These are phyloP conservation scores for Sphecodes monilicornis DNA, from an alignment of 2,888 invertebrate species.

Conservation along the genomic window DNA sequence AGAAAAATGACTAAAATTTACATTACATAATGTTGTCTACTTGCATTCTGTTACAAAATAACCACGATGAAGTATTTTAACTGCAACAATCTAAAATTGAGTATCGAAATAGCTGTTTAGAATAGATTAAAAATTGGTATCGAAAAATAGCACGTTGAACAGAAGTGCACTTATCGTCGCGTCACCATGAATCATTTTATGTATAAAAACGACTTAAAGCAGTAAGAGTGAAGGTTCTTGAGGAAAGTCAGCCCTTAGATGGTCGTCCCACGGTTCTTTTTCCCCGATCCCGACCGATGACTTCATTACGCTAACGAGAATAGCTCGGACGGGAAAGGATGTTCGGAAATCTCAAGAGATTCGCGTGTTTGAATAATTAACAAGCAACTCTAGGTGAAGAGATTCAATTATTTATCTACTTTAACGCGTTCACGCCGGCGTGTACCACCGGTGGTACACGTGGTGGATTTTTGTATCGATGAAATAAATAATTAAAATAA, in stretches of 20 bases:
- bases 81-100: not conserved
- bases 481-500: too few species aligned
- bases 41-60: too few species aligned
- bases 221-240: conserved; percentile 26
- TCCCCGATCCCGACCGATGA: conserved; percentile 35
- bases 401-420: conserved; percentile 13
- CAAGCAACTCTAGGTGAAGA: not conserved
- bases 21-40: too few species aligned
- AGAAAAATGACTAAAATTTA: too few species aligned
- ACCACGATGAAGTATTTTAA: too few species aligned
- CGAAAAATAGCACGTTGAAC: not conserved
- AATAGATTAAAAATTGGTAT: not conserved
- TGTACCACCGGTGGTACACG: too few species aligned
- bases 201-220: conserved; percentile 22
- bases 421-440: too few species aligned
- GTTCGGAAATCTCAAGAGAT: conserved; percentile 13
- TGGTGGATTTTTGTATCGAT: too few species aligned
- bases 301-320: conserved; percentile 52
- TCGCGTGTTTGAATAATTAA: conserved; percentile 38
- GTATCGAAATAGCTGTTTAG: not conserved
- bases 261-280: conserved; percentile 30
- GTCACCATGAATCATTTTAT: conserved; percentile 35
- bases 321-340: conserved; percentile 28
- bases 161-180: not conserved
- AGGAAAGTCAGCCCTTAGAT: conserved; percentile 31